These are phyloP conservation scores for Hirtodrosophila histrioides DNA, from an alignment of 2,888 invertebrate genomes.

Conservation along the genomic window DNA sequence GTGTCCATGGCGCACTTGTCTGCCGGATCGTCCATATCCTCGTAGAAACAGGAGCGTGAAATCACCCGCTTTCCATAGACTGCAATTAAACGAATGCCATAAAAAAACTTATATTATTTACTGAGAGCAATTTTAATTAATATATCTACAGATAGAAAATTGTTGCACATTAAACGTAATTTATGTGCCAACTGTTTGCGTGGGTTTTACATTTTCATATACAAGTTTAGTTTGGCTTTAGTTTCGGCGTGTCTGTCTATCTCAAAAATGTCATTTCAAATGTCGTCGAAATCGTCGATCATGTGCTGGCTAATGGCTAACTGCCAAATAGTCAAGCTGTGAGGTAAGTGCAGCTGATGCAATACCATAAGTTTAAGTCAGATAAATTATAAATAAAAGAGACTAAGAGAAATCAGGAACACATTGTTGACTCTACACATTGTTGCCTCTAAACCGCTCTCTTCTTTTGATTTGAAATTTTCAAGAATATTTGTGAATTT, in stretches of 20 bases:
- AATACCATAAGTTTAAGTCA: conserved; percentile 22
- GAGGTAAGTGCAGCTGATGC: conserved; percentile 50
- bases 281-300: conserved; percentile 56
- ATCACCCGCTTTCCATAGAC: conserved; percentile 84
- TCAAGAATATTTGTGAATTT: too few species aligned
- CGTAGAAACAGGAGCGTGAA: conserved; percentile 84
- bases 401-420: too few species aligned
- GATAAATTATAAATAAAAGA: conserved; percentile 9
- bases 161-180: conserved; percentile 43
- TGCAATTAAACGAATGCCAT: conserved; percentile 62
- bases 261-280: conserved; percentile 69
- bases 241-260: conserved; percentile 13
- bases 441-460: too few species aligned
- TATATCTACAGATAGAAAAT: conserved; percentile 10
- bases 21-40: conserved; percentile 82
- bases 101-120: conserved; percentile 32
- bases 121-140: conserved; percentile 54
- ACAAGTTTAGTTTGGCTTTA: conserved; percentile 20
- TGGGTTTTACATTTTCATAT: conserved; percentile 45
- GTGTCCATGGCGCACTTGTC: conserved; percentile 83
- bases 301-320: conserved; percentile 48
- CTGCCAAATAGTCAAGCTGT: conserved; percentile 44
- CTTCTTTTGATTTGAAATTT: too few species aligned
- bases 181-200: conserved; percentile 49
- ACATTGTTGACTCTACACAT: too few species aligned